Evolutionary conservation across 2,797 vertebrate genomes (phyloP).

Genomic region (Malurus splendens): DNA sequence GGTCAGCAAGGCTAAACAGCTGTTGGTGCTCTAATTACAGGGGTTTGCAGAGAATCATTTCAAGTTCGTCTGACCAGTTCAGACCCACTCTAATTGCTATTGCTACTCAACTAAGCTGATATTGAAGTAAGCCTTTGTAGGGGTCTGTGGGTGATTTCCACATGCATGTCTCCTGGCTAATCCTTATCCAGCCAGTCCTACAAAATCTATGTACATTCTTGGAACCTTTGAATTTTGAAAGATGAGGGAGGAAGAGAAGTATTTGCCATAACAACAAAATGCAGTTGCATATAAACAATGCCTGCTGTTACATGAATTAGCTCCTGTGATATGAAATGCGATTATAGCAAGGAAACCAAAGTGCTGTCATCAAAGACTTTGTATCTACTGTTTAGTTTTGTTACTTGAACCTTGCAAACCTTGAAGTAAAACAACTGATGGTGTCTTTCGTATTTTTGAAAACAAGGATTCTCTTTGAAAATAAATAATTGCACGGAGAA

Average conservation of each 20-base stretch:
- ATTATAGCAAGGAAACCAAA: background rate
- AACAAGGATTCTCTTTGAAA: conserved; percentile 14
- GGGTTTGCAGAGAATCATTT: background rate
- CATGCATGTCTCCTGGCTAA: background rate
- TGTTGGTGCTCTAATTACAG: conserved; percentile 30
- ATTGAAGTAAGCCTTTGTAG: background rate
- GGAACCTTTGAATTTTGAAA: background rate
- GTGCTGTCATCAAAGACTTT: background rate
- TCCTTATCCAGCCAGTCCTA: background rate
- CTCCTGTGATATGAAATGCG: background rate
- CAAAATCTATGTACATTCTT: background rate
- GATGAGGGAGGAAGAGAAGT: background rate
- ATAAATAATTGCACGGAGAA: background rate
- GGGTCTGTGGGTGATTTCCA: background rate
- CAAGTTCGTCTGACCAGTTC: background rate
- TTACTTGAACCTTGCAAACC: background rate
- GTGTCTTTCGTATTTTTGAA: background rate
- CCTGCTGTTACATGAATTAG: background rate
- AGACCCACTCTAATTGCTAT: background rate
- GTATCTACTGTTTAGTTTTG: background rate
- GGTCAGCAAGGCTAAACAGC: conserved; percentile 3
- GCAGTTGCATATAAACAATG: background rate
- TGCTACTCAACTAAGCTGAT: background rate
- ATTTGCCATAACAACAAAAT: background rate
- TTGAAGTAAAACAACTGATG: background rate